Evolutionary conservation across 2,113 vertebrate genomes (phyloP).

Genomic region (Rissa tridactyla): DNA sequence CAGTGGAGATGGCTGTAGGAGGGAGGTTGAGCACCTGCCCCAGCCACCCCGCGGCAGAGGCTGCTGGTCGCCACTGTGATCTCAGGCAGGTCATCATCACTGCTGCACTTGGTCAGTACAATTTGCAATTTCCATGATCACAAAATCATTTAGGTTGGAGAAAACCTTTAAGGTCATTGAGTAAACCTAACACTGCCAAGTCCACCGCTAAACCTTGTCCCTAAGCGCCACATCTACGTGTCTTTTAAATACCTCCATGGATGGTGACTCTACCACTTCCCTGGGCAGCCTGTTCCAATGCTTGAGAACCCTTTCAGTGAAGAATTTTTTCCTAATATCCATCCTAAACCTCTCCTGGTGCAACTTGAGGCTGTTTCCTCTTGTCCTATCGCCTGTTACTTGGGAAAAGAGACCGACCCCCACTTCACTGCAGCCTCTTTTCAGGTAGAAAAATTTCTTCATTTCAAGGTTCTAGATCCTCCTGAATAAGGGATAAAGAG

Average conservation of each 20-base stretch:
- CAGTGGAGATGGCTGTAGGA: neutral
- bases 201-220: neutral
- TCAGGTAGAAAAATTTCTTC: neutral
- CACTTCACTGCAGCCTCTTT: neutral
- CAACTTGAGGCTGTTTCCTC: neutral
- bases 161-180: neutral
- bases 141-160: neutral
- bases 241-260: neutral
- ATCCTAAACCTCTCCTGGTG: neutral
- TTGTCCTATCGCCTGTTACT: neutral
- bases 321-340: neutral
- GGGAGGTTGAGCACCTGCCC: rapidly evolving
- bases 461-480: neutral
- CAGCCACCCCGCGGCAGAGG: neutral
- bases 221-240: neutral
- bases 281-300: neutral
- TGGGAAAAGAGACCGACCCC: neutral
- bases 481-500: neutral
- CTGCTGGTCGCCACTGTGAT: rapidly evolving
- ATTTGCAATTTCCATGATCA: neutral
- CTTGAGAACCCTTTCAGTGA: neutral
- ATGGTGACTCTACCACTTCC: neutral
- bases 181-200: neutral
- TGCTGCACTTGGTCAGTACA: neutral
- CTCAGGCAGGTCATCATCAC: neutral